Evolutionary conservation across 2,888 invertebrate species (phyloP), one percentile per base, ranked within the genome.

Genomic region (Andrena flavipes): DNA sequence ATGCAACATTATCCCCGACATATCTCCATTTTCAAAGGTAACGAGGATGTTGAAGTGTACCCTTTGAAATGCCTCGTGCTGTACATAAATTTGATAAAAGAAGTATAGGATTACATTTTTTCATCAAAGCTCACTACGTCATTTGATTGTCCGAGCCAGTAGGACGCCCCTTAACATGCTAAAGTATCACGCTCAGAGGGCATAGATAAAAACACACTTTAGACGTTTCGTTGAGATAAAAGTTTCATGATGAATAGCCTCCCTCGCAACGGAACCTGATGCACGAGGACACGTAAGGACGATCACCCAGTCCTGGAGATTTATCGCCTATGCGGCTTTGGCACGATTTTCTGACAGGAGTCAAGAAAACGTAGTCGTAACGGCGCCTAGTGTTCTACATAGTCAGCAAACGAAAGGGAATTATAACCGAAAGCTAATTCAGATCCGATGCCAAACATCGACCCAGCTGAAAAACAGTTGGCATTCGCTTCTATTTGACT

Each of bases 261-360:
- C 56, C 13, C 42, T 13, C 13, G 26, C 26, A 30, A 68, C 23
- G 8, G 63, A 49, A 10, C 10, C 49, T 35, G 20, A 13, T 29
- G 49, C 20, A n/a, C 16, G 8, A 26, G 23, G 60, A 48, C 30
- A 30, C 59, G 23, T 23, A 59, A 60, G 51, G 56, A 26, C 20
- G 13, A 30, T 8, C 30, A 23, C 56, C 6, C 23, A 33, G 33
- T 10, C n/a, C 8, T 0, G 16, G 29, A 54, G 65, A 80, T 80
- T 80, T 83, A 83, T 71, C 20, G 67, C 16, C 35, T 33, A 51
- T 63, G 73, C 82, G 73, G 72, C 65, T 65, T 69, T 83, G 70
- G 76, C 80, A 80, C 64, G n/a, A 29, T 54, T 26, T 23, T 65
- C 51, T 80, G 65, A 69, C 80, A 65, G 59, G 59, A 49, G n/a